These are phyloP conservation scores for Monochamus saltuarius DNA, from an alignment of 1,140 invertebrate genomes.

Conservation along the genomic window DNA sequence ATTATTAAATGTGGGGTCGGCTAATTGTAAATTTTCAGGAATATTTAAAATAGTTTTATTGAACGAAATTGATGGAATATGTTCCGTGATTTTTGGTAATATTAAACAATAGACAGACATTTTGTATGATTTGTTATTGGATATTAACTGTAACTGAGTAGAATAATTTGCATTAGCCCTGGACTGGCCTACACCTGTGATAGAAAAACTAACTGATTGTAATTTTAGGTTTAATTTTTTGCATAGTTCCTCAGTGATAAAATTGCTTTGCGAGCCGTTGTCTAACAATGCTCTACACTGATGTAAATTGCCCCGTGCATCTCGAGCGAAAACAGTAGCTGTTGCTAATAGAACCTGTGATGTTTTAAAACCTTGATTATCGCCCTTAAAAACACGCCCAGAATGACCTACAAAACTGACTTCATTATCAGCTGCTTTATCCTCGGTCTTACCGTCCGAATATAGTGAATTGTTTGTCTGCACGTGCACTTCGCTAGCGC, in stretches of 20 bases:
- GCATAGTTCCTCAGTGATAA: conserved; percentile 18
- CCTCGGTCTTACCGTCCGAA: no score
- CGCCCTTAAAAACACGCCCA: no score
- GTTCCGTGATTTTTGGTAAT: background rate
- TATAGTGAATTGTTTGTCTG: no score
- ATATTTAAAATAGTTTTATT: background rate
- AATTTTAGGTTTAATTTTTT: conserved; percentile 10
- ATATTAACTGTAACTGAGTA: conserved; percentile 1
- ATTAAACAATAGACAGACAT: background rate
- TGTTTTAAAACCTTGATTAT: no score
- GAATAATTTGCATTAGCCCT: conserved; percentile 1
- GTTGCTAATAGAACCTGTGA: no score
- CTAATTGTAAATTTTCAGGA: background rate
- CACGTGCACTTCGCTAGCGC: no score
- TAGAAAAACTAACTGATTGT: conserved; percentile 12
- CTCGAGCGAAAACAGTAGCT: conserved; percentile 11
- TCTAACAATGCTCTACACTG: conserved; percentile 12
- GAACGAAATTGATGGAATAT: conserved; percentile 3
- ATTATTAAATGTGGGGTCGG: conserved; percentile 1
- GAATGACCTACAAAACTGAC: no score
- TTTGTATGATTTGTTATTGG: conserved; percentile 5
- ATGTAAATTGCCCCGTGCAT: background rate
- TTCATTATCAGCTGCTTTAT: no score
- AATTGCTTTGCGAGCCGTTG: conserved; percentile 24
- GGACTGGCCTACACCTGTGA: conserved; percentile 8